phyloP scores from a whole-genome alignment of 2,888 invertebrate genomes.

The Leptodirus hochenwartii region DNA sequence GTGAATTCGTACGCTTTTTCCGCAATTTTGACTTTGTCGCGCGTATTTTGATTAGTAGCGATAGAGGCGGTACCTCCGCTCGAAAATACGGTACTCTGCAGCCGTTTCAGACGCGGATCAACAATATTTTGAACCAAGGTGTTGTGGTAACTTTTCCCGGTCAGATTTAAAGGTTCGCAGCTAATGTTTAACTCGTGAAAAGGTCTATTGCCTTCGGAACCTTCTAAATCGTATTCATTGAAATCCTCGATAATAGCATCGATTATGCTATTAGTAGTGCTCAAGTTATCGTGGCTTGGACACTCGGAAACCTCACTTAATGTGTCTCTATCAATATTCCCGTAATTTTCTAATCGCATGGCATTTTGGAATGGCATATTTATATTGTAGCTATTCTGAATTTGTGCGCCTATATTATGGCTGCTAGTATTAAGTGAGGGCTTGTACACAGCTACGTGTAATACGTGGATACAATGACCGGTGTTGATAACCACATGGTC shows the following conservation, averaged over 20 bases:
- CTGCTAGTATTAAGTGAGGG: constrained; percentile 15
- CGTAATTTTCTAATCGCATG: constrained; percentile 10
- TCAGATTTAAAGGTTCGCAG: constrained; percentile 28
- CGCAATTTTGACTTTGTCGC: constrained; percentile 29
- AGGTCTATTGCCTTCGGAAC: constrained; percentile 26
- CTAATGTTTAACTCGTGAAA: constrained; percentile 29
- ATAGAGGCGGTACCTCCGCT: constrained; percentile 11
- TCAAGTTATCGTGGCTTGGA: constrained; percentile 23
- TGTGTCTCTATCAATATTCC: constrained; percentile 18
- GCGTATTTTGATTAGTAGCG: not conserved
- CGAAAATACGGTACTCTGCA: constrained; percentile 24
- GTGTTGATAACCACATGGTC: constrained; percentile 27
- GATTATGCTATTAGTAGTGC: constrained; percentile 22
- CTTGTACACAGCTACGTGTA: constrained; percentile 23
- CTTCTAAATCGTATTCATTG: constrained; percentile 28
- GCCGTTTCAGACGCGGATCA: constrained; percentile 24
- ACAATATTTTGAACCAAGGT: constrained; percentile 25
- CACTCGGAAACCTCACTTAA: constrained; percentile 26
- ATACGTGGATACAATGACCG: constrained; percentile 27
- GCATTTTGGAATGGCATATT: constrained; percentile 5
- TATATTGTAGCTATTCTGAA: not conserved
- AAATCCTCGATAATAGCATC: constrained; percentile 28
- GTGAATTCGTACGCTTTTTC: constrained; percentile 73
- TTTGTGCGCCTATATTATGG: constrained; percentile 1
- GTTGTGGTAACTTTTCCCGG: constrained; percentile 28